phyloP scores from a whole-genome alignment of 2,888 invertebrate species.

The Phortica okadai region DNA sequence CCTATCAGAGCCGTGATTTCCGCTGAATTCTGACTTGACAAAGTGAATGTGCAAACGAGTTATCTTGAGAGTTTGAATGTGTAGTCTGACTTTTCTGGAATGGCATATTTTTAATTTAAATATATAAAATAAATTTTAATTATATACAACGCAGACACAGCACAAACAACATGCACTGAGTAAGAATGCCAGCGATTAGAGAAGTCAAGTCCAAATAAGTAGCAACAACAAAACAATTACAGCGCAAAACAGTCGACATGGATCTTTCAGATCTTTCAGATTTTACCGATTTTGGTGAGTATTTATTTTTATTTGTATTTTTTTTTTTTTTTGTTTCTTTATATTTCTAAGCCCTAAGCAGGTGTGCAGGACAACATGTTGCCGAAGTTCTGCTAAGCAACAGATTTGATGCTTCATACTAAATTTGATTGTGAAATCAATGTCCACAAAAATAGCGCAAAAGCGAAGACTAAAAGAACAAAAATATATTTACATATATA shows the following conservation, averaged over 20 bases:
- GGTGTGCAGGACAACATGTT: neutral
- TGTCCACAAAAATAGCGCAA: neutral
- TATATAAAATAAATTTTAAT: neutral
- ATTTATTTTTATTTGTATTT: neutral
- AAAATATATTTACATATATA: too few species aligned
- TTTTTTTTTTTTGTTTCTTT: neutral
- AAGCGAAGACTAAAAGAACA: neutral
- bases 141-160: neutral
- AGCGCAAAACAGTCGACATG: constrained; percentile 58
- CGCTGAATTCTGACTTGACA: too few species aligned
- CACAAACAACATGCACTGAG: neutral
- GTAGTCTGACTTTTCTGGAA: too few species aligned
- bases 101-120: too few species aligned
- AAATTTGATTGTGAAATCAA: neutral
- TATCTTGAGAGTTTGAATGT: too few species aligned
- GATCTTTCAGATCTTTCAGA: constrained; percentile 71
- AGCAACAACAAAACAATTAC: constrained; percentile 39
- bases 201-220: constrained; percentile 35
- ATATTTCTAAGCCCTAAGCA: neutral
- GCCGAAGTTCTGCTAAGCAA: neutral
- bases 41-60: too few species aligned
- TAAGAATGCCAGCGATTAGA: constrained; percentile 46
- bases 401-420: constrained; percentile 2
- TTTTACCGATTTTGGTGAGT: constrained; percentile 75
- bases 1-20: too few species aligned